Conservation (phyloP, 2,797 vertebrate genomes). For the Gobionotothen gibberifrons region DNA sequence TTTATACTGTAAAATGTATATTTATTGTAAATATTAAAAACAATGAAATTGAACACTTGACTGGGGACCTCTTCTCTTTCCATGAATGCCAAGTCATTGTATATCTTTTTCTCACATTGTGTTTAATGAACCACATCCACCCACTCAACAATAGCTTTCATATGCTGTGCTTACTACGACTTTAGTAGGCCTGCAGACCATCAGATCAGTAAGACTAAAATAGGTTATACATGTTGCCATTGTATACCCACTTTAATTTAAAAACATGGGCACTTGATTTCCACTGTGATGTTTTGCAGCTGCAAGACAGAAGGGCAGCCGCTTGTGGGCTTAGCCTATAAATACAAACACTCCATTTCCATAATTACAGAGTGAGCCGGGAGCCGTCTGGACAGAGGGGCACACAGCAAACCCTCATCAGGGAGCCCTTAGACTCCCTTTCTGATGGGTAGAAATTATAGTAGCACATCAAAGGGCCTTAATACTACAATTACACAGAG, state of each 20-base stretch:
- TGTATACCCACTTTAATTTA: constrained; percentile 70
- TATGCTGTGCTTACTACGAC: constrained; percentile 34
- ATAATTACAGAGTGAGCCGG: constrained; percentile 92
- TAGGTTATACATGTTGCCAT: constrained; percentile 61
- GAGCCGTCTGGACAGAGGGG: constrained; percentile 87
- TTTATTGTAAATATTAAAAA: constrained; percentile 94
- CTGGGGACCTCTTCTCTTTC: constrained; percentile 22
- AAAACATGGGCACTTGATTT: constrained; percentile 83
- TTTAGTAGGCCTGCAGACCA: constrained; percentile 45
- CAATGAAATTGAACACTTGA: constrained; percentile 69
- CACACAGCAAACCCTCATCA: constrained; percentile 82
- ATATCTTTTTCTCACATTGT: constrained; percentile 52
- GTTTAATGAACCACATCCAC: constrained; percentile 56
- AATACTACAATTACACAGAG: constrained; percentile 84
- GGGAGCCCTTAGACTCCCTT: constrained; percentile 80
- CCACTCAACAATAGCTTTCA: constrained; percentile 54
- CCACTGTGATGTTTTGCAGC: constrained; percentile 91
- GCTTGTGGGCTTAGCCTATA: constrained; percentile 92
- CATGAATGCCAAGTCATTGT: background rate
- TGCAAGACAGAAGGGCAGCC: constrained; percentile 87
- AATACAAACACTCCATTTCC: constrained; percentile 95
- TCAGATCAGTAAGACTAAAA: constrained; percentile 60
- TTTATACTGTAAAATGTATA: constrained; percentile 94
- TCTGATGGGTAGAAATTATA: constrained; percentile 83
- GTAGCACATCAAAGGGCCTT: constrained; percentile 82